These are phyloP conservation scores for Pelecanoides urinatrix DNA, from an alignment of 2,113 vertebrate genomes.

Conservation along the genomic window DNA sequence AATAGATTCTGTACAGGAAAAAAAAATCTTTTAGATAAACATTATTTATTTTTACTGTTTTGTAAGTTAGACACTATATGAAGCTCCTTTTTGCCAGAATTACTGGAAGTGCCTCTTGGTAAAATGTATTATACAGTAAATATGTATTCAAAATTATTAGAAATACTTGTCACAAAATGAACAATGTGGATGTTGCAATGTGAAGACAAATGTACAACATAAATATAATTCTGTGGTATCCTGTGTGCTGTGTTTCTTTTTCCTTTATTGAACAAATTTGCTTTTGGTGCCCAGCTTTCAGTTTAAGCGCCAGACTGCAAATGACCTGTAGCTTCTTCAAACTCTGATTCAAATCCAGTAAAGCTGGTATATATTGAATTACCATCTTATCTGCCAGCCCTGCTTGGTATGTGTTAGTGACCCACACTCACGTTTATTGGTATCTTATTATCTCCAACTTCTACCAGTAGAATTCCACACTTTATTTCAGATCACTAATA, in stretches of 20 bases:
- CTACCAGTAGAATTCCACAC: background rate
- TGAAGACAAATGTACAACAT: constrained; percentile 89
- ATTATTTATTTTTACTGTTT: constrained; percentile 96
- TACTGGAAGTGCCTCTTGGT: constrained; percentile 96
- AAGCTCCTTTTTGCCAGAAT: constrained; percentile 89
- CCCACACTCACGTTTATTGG: background rate
- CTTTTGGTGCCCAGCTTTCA: background rate
- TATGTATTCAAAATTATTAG: constrained; percentile 88
- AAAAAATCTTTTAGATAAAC: constrained; percentile 88
- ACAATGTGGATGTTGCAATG: constrained; percentile 89
- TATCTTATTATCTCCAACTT: background rate
- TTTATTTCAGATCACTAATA: background rate
- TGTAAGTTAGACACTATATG: constrained; percentile 93
- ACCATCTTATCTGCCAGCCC: background rate
- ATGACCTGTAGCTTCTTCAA: background rate
- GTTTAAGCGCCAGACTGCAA: background rate
- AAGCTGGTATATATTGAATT: background rate
- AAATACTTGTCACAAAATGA: constrained; percentile 85
- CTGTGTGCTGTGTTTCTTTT: constrained; percentile 57
- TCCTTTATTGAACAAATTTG: background rate
- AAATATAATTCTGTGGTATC: constrained; percentile 90
- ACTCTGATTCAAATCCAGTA: background rate
- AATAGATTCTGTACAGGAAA: constrained; percentile 90
- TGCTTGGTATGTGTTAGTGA: background rate
- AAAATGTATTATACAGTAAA: constrained; percentile 90